Conservation (phyloP, 35 echinoderm and acorn worm species). For the Apostichopus japonicus region DNA sequence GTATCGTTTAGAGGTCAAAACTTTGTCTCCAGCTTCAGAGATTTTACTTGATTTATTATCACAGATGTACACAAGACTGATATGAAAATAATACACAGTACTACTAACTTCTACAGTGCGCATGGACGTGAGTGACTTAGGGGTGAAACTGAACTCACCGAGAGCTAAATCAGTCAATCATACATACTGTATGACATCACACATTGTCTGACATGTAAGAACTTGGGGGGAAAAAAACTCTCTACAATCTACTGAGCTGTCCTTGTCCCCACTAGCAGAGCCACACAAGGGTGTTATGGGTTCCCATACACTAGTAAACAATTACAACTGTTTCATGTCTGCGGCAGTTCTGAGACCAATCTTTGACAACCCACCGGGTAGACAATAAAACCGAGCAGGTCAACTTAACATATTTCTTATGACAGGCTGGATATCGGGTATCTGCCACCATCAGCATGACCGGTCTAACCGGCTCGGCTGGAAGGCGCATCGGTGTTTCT, state of each 20-base stretch:
- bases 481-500: conserved; percentile 6
- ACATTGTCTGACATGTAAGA: conserved; percentile 4
- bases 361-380: conserved; percentile 42
- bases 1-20: too few species aligned
- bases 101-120: too few species aligned
- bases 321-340: conserved; percentile 52
- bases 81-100: too few species aligned
- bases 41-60: too few species aligned
- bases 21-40: too few species aligned
- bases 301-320: background rate
- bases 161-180: background rate
- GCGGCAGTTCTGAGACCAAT: conserved; percentile 44
- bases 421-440: conserved; percentile 20
- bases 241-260: too few species aligned
- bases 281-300: background rate
- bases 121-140: too few species aligned
- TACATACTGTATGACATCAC: background rate
- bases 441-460: conserved; percentile 24
- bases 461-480: conserved; percentile 26
- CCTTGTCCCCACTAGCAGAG: background rate
- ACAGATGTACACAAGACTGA: too few species aligned
- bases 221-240: too few species aligned
- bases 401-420: conserved; percentile 46
- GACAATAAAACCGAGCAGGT: conserved; percentile 44
- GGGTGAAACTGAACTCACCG: background rate